Conservation (phyloP, 2,113 vertebrate species). For the Talpa occidentalis region DNA sequence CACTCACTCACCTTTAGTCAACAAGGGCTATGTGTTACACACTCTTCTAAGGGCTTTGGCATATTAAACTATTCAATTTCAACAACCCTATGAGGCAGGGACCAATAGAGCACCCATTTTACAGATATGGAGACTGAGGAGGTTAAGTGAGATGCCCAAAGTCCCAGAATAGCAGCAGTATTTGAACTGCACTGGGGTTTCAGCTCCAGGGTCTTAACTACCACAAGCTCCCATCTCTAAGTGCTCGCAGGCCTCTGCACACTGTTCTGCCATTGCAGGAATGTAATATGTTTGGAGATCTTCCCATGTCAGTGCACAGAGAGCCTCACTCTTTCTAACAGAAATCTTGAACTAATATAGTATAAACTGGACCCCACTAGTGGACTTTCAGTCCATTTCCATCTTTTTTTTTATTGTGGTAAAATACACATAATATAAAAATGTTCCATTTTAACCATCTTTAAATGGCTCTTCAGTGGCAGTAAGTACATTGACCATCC, state of each 20-base stretch:
- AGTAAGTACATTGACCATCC: not conserved
- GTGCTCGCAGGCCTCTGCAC: not conserved
- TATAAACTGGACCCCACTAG: not conserved
- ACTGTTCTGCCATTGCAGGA: not conserved
- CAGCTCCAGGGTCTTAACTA: not conserved
- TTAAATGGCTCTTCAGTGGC: not conserved
- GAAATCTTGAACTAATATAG: not conserved
- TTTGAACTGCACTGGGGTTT: not conserved
- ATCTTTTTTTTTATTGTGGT: not conserved
- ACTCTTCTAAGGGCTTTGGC: not conserved
- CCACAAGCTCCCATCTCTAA: not conserved
- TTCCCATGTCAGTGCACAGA: not conserved
- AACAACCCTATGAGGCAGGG: not conserved
- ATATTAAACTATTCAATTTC: not conserved
- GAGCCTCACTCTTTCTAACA: not conserved
- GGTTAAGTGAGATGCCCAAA: not conserved
- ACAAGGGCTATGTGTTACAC: not conserved
- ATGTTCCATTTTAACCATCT: not conserved
- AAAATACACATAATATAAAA: not conserved
- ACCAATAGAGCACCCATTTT: not conserved
- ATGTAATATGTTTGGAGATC: not conserved
- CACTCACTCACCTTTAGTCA: not conserved
- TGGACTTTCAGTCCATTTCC: not conserved
- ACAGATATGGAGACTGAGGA: not conserved
- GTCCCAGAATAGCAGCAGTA: not conserved